These are phyloP conservation scores for Actinia equina DNA, from an alignment of 64 coral and sea anemone species.

Conservation along the genomic window DNA sequence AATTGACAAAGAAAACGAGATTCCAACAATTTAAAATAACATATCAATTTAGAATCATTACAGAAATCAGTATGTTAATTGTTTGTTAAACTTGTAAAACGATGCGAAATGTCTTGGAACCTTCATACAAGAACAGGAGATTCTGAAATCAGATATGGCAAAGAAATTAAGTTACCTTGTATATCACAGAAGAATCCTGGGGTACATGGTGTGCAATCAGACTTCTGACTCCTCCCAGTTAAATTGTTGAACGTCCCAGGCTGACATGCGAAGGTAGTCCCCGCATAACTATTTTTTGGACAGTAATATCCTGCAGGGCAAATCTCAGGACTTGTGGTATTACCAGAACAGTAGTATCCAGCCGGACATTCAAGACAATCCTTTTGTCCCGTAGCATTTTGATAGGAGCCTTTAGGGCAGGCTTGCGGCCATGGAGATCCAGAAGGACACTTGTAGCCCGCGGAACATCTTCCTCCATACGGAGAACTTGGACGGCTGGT, in stretches of 20 bases:
- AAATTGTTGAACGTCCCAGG: constrained; percentile 90
- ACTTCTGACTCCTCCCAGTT: constrained; percentile 52
- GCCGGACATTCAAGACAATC: constrained; percentile 62
- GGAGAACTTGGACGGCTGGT: constrained; percentile 52
- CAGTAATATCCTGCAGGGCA: constrained; percentile 92
- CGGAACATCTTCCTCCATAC: constrained; percentile 77
- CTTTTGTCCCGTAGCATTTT: constrained; percentile 75
- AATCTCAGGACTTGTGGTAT: constrained; percentile 72
- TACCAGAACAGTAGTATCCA: constrained; percentile 89
- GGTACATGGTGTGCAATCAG: constrained; percentile 74
- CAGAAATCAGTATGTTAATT: too few relatives aligned
- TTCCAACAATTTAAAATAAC: neutral
- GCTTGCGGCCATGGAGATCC: constrained; percentile 72
- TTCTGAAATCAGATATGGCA: too few relatives aligned
- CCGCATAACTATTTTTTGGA: constrained; percentile 58
- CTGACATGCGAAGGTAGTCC: constrained; percentile 59
- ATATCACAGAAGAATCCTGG: constrained; percentile 81
- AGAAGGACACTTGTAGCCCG: constrained; percentile 69
- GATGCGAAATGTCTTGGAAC: too few relatives aligned
- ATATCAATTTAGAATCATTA: too few relatives aligned
- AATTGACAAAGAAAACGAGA: neutral
- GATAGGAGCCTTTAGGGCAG: constrained; percentile 74
- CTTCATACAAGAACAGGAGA: too few relatives aligned
- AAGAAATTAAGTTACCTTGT: constrained; percentile 25
- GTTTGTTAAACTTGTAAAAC: too few relatives aligned